These are phyloP conservation scores for Trypoxylus dichotomus DNA, from an alignment of 1,140 invertebrate species.

Conservation along the genomic window DNA sequence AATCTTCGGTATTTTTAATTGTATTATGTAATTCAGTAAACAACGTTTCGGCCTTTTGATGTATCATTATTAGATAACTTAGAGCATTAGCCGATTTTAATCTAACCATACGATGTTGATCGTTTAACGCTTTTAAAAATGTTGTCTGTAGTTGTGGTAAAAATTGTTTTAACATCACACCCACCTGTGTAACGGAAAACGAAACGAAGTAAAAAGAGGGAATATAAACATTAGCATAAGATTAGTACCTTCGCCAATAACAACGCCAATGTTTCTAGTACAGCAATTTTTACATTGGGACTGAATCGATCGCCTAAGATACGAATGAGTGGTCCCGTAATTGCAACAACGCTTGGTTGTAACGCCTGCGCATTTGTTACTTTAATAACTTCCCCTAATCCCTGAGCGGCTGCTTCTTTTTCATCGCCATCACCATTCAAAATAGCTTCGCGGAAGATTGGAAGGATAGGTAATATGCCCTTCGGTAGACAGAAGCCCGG, in stretches of 20 bases:
- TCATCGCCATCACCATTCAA: slow-evolving; percentile 91
- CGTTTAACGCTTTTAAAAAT: slow-evolving; percentile 83
- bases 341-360: slow-evolving; percentile 93
- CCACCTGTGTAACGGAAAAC: slow-evolving; percentile 62
- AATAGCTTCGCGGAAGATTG: slow-evolving; percentile 94
- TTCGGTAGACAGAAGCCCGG: slow-evolving; percentile 96
- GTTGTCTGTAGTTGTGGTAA: slow-evolving; percentile 74
- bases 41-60: slow-evolving; percentile 83
- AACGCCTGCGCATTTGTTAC: slow-evolving; percentile 82
- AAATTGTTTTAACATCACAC: slow-evolving; percentile 94
- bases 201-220: background rate
- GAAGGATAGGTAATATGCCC: slow-evolving; percentile 88
- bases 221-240: background rate
- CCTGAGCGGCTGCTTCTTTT: slow-evolving; percentile 94
- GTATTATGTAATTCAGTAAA: slow-evolving; percentile 89
- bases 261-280: slow-evolving; percentile 90
- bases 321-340: slow-evolving; percentile 96
- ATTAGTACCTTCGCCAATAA: slow-evolving; percentile 79
- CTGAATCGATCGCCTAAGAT: slow-evolving; percentile 96
- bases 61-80: slow-evolving; percentile 87
- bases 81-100: slow-evolving; percentile 87
- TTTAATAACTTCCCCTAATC: slow-evolving; percentile 89
- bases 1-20: slow-evolving; percentile 83
- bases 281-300: slow-evolving; percentile 91
- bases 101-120: slow-evolving; percentile 83